phyloP scores from a whole-genome alignment of 2,797 vertebrate genomes.

The Chrysocyon brachyurus region DNA sequence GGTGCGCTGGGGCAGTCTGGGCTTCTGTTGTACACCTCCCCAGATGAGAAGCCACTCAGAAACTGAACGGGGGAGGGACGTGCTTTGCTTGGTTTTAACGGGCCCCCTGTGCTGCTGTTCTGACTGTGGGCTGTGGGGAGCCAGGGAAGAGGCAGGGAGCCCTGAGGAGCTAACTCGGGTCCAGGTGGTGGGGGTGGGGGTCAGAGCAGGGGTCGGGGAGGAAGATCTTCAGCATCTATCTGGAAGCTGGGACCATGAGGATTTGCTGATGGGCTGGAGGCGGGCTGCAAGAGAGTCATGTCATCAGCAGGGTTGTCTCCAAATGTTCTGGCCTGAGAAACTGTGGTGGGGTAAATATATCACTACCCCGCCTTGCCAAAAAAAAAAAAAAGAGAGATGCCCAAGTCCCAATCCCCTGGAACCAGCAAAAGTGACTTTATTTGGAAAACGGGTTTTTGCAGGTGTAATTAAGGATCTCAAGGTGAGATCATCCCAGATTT shows the following conservation, averaged over 20 bases:
- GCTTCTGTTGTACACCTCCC: neutral
- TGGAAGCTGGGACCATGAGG: neutral
- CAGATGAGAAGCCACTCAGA: neutral
- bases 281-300: neutral
- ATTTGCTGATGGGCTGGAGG: neutral
- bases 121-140: neutral
- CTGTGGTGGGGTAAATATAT: neutral
- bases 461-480: neutral
- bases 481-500: neutral
- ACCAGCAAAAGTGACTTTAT: neutral
- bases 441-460: neutral
- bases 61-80: neutral
- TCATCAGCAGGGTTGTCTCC: neutral
- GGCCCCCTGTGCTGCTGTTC: neutral
- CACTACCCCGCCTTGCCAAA: too few relatives aligned
- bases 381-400: neutral
- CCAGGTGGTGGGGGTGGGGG: too few relatives aligned
- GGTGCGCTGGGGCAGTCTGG: accelerated
- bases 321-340: neutral
- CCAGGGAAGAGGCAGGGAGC: too few relatives aligned
- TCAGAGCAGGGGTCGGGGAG: neutral
- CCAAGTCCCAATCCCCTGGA: neutral
- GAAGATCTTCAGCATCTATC: neutral
- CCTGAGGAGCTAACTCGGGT: too few relatives aligned
- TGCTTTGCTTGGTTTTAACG: neutral